phyloP scores from a whole-genome alignment of 1,140 invertebrate genomes.

The Drosophila sp. region DNA sequence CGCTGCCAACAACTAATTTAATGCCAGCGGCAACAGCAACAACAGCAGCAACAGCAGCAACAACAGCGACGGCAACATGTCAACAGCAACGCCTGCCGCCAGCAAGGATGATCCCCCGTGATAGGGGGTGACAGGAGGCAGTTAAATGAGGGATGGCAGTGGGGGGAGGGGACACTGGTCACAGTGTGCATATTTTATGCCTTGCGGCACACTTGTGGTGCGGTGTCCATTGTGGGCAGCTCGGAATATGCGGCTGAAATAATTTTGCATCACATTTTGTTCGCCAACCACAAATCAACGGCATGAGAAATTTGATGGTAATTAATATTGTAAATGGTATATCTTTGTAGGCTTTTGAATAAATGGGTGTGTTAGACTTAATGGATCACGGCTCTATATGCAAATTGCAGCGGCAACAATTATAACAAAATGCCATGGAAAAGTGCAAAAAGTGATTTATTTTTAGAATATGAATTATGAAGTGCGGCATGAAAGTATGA shows the following conservation, averaged over 20 bases:
- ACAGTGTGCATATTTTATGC: slow-evolving; percentile 71
- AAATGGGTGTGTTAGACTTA: slow-evolving; percentile 47
- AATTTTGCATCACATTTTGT: slow-evolving; percentile 74
- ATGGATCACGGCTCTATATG: slow-evolving; percentile 43
- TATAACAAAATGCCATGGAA: slow-evolving; percentile 36
- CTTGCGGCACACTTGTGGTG: slow-evolving; percentile 34
- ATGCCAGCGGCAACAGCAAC: slow-evolving; percentile 62
- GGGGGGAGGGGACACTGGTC: not conserved
- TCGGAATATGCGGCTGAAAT: slow-evolving; percentile 69
- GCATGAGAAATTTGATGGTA: slow-evolving; percentile 80
- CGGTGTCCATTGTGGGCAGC: slow-evolving; percentile 66
- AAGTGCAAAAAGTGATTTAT: slow-evolving; percentile 18
- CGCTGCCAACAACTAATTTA: slow-evolving; percentile 81
- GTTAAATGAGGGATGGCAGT: not conserved
- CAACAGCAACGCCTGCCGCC: slow-evolving; percentile 75
- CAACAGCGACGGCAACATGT: slow-evolving; percentile 68
- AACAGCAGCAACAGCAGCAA: slow-evolving; percentile 12
- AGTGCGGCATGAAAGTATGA: slow-evolving; percentile 14
- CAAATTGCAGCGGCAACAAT: slow-evolving; percentile 22
- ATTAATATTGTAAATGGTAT: slow-evolving; percentile 76
- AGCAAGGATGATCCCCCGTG: slow-evolving; percentile 41
- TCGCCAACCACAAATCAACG: slow-evolving; percentile 73
- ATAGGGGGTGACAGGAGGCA: slow-evolving; percentile 3
- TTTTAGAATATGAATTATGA: slow-evolving; percentile 18
- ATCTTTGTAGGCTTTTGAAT: slow-evolving; percentile 47